Conservation (phyloP, 2,113 vertebrate genomes). For the Solea senegalensis region DNA sequence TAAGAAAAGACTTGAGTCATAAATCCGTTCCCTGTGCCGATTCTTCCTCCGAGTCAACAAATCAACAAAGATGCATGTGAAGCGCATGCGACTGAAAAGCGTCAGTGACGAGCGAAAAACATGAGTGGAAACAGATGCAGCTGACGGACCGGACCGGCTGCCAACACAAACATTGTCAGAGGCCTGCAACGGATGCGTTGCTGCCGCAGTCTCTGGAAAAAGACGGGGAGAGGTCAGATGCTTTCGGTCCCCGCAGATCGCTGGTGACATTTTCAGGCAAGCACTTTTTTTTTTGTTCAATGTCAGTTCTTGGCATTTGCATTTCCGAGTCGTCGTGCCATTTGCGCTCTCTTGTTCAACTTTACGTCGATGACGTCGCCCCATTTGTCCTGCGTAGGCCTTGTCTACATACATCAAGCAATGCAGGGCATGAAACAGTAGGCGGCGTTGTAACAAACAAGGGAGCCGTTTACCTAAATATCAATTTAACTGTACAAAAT, state of each 20-base stretch:
- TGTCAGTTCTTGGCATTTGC: neutral
- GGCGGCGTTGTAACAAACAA: too few relatives aligned
- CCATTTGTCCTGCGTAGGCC: too few relatives aligned
- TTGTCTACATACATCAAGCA: too few relatives aligned
- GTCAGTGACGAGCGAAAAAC: conserved; percentile 23
- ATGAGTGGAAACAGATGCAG: conserved; percentile 73
- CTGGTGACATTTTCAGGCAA: conserved; percentile 37
- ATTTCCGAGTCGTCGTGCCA: too few relatives aligned
- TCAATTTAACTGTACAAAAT: too few relatives aligned
- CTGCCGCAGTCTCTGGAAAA: conserved; percentile 43
- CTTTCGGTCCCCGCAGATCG: conserved; percentile 29
- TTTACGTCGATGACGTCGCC: too few relatives aligned
- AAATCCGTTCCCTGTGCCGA: neutral
- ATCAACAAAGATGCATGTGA: conserved; percentile 7
- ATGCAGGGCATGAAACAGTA: too few relatives aligned
- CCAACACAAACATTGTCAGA: conserved; percentile 77
- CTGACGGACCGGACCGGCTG: conserved; percentile 26
- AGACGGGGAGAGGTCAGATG: conserved; percentile 46
- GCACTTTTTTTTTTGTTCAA: conserved; percentile 5
- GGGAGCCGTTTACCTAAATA: too few relatives aligned
- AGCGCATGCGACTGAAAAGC: neutral
- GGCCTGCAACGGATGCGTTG: conserved; percentile 51
- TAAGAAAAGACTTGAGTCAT: neutral
- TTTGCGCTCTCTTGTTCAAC: too few relatives aligned
- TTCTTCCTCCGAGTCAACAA: neutral